Evolutionary conservation across 2,888 invertebrate genomes (phyloP).

Genomic region (Scaptodrosophila latifasciaeformis): DNA sequence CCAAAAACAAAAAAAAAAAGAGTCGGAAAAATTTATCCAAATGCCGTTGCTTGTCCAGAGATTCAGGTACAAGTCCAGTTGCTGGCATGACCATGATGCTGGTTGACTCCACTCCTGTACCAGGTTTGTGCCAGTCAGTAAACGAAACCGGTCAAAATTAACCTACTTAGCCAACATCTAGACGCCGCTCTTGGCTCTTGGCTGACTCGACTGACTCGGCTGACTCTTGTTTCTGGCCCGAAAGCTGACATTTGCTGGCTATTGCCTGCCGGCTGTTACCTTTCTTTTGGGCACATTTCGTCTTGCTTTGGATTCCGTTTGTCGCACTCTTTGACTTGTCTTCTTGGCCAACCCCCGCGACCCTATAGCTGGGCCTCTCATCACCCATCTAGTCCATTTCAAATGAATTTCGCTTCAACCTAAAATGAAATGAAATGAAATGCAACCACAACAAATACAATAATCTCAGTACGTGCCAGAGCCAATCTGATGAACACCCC

Average conservation of each 20-base stretch:
- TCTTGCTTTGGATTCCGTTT: no score
- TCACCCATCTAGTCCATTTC: background rate
- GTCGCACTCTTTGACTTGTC: no score
- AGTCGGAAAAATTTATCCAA: constrained; percentile 40
- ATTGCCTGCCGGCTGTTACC: no score
- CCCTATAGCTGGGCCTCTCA: no score
- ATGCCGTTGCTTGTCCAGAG: constrained; percentile 33
- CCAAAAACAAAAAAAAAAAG: no score
- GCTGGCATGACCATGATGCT: constrained; percentile 27
- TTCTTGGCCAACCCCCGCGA: no score
- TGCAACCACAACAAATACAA: background rate
- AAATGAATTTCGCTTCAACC: background rate
- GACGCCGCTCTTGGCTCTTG: constrained; percentile 19
- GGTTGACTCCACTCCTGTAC: background rate
- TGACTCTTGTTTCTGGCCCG: constrained; percentile 18
- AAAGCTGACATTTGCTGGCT: constrained; percentile 6
- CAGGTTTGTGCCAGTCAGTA: background rate
- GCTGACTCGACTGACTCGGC: constrained; percentile 12
- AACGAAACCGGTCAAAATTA: constrained; percentile 68
- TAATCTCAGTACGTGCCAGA: no score
- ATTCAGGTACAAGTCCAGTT: constrained; percentile 11
- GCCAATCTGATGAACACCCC: no score
- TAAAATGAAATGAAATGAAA: background rate
- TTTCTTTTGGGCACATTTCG: no score
- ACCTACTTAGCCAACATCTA: constrained; percentile 63